Conservation (phyloP, 1,140 invertebrate genomes). For the Dendrolimus punctatus region DNA sequence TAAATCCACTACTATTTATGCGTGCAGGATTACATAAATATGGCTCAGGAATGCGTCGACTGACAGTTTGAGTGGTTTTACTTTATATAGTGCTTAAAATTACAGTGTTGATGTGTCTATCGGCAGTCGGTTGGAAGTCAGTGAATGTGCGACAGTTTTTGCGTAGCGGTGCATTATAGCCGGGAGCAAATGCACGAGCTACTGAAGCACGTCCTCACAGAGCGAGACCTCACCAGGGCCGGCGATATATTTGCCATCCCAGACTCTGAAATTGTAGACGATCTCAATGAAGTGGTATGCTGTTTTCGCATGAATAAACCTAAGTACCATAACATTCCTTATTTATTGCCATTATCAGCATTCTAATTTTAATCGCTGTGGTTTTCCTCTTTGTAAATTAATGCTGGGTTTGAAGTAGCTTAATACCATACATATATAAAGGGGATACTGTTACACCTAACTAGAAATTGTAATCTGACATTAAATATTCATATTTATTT, state of each 20-base stretch:
- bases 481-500: too few species aligned
- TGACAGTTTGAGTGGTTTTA: not conserved
- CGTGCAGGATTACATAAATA: conserved; percentile 1
- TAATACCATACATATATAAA: too few species aligned
- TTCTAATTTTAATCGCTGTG: too few species aligned
- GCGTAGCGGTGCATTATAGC: conserved; percentile 10
- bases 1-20: not conserved
- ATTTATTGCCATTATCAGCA: too few species aligned
- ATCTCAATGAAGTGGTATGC: conserved; percentile 87
- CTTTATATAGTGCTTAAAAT: not conserved
- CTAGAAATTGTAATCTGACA: too few species aligned
- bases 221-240: conserved; percentile 90
- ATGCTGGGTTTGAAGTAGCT: too few species aligned
- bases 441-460: too few species aligned
- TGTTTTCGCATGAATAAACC: not conserved
- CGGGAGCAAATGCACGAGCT: conserved; percentile 85
- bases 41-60: not conserved
- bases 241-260: conserved; percentile 92
- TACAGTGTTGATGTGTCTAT: conserved; percentile 10
- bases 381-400: too few species aligned
- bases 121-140: conserved; percentile 1
- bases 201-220: conserved; percentile 88
- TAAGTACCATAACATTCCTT: too few species aligned
- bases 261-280: conserved; percentile 88
- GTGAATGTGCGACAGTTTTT: conserved; percentile 7